Evolutionary conservation across 1,140 invertebrate species (phyloP), one percentile per base, ranked within the genome.

Genomic region (Bombus superbus): DNA sequence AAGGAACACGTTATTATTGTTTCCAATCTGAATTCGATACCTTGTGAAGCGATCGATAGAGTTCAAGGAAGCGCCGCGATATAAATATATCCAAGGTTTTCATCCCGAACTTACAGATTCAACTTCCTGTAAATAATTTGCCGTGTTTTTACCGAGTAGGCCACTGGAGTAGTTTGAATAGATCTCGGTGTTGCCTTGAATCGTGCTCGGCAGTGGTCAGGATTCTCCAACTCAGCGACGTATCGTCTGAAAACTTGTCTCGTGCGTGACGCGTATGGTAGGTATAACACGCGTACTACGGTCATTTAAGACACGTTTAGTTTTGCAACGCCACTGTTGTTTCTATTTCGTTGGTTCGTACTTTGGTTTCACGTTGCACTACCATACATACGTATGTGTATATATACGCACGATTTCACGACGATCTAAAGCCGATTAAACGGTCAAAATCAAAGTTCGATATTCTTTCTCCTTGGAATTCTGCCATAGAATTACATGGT

Each of bases 301-400:
- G 76, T 81, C 40, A 80, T 86, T 74, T 78, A 72, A 89, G 72
- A 85, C n/a, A 72, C 79, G 77, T 85, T 35, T 38, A 76, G 74
- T 87, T 74, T 83, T 88, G 79, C 57, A 81, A 90, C 80, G 79
- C 68, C 84, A 89, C 62, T 68, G 80, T 81, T 91, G 68, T 28
- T 85, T 66, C 81, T 28, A 66, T 57, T 90, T 83, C 57, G 68
- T 75, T 35, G 42, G n/a, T 44, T 59, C 53, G 28, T 79, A 57
- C 35, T 71, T 38, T 13, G 35, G 74, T 71, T 44, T 85, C n/a
- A 68, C 74, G 35, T 71, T 84, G 88, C 88, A 86, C 85, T 73
- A 75, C 59, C 47, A 53, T 53, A 53, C 32, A 32, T 32, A 32
- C 32, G 32, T 32, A 53, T 22, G 6, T 53, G 22, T 53, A 22